These are phyloP conservation scores for Globia sparganii DNA, from an alignment of 2,888 invertebrate genomes.

Conservation along the genomic window DNA sequence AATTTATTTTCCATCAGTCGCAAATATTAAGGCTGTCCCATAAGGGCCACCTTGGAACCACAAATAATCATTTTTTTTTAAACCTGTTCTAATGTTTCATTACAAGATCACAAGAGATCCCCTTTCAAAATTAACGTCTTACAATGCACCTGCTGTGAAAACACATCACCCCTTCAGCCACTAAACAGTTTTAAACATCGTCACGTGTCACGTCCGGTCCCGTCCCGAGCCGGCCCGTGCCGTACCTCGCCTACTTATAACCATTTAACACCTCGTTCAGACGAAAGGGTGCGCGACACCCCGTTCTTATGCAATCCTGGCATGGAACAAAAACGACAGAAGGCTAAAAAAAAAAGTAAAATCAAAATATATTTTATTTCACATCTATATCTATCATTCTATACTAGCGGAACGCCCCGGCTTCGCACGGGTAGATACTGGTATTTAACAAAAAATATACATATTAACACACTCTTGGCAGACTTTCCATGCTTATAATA, in stretches of 20 bases:
- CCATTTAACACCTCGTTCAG: constrained; percentile 60
- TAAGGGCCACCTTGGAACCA: background rate
- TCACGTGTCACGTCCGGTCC: constrained; percentile 46
- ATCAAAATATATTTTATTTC: background rate
- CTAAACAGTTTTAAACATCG: constrained; percentile 47
- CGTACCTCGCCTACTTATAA: constrained; percentile 56
- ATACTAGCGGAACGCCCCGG: too few species aligned
- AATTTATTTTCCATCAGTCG: background rate
- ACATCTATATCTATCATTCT: too few species aligned
- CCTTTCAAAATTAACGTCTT: constrained; percentile 16
- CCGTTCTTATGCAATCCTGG: constrained; percentile 42
- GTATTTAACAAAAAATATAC: too few species aligned
- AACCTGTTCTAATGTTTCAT: background rate
- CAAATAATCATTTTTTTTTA: background rate
- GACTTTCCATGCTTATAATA: too few species aligned
- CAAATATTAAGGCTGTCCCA: background rate
- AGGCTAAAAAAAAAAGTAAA: constrained; percentile 2
- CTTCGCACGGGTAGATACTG: too few species aligned
- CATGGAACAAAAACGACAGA: constrained; percentile 18
- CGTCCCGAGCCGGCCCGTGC: constrained; percentile 6
- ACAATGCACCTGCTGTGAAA: constrained; percentile 26
- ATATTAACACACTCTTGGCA: too few species aligned
- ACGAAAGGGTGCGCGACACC: constrained; percentile 57
- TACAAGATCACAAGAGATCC: constrained; percentile 23
- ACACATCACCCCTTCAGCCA: constrained; percentile 31